phyloP scores from a whole-genome alignment of 2,113 vertebrate species.

The Barbus barbus region DNA sequence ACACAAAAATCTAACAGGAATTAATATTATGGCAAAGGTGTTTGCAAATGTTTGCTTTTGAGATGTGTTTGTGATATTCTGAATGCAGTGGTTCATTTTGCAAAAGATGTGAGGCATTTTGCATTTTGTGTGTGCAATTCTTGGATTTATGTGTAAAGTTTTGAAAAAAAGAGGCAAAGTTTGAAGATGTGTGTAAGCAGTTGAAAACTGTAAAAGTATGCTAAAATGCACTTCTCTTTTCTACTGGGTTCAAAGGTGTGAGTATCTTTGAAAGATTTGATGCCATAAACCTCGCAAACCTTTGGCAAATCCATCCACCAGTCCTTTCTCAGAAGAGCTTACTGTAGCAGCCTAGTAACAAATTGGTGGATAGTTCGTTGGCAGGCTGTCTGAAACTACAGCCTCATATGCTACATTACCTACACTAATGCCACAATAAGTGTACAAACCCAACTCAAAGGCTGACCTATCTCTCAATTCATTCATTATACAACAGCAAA shows the following conservation, averaged over 20 bases:
- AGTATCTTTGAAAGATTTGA: neutral
- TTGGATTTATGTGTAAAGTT: too few species aligned
- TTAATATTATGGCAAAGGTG: too few species aligned
- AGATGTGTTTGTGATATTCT: too few species aligned
- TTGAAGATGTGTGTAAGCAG: too few species aligned
- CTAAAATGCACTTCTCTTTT: neutral
- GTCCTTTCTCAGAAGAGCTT: neutral
- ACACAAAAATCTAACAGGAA: too few species aligned
- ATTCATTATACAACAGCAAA: constrained; percentile 33
- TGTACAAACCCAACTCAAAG: neutral
- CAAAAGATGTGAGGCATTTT: too few species aligned
- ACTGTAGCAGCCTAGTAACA: neutral
- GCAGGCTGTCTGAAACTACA: neutral
- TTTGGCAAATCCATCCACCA: neutral
- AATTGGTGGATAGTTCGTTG: neutral
- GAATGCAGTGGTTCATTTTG: too few species aligned
- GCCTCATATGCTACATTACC: neutral
- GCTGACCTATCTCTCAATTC: constrained; percentile 17
- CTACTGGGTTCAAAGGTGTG: neutral
- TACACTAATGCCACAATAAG: neutral
- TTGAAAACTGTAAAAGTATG: too few species aligned
- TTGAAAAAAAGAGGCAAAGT: too few species aligned
- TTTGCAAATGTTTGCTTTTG: too few species aligned
- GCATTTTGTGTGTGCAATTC: too few species aligned
- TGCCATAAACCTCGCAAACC: neutral